Conservation (phyloP, 2,888 invertebrate species). For the Syritta pipiens region DNA sequence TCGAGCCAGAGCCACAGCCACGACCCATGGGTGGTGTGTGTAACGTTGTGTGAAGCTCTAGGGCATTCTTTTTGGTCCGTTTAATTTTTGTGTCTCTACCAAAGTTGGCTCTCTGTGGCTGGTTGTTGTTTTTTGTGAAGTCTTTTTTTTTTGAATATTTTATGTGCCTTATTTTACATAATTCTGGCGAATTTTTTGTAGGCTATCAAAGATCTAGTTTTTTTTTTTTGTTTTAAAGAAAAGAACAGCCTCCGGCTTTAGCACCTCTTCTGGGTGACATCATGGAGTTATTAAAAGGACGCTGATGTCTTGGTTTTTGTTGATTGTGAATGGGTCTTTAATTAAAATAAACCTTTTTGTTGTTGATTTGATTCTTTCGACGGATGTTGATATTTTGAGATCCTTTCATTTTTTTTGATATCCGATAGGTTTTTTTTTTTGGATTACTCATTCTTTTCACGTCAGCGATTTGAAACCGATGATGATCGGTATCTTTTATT, state of each 20-base stretch:
- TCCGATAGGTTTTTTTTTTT: too few relatives aligned
- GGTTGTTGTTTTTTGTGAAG: slow-evolving; percentile 14
- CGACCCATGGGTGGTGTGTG: slow-evolving; percentile 20
- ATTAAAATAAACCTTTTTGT: too few relatives aligned
- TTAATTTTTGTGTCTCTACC: slow-evolving; percentile 70
- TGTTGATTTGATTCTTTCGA: too few relatives aligned
- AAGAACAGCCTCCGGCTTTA: background rate
- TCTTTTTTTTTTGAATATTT: slow-evolving; percentile 14
- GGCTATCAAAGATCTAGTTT: slow-evolving; percentile 1
- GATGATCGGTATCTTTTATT: too few relatives aligned
- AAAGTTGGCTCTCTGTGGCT: slow-evolving; percentile 8
- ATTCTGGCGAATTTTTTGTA: slow-evolving; percentile 7
- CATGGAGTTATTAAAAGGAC: slow-evolving; percentile 2
- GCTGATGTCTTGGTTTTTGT: background rate
- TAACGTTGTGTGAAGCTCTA: slow-evolving; percentile 70
- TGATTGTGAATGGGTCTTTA: too few relatives aligned
- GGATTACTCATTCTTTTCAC: too few relatives aligned
- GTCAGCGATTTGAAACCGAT: too few relatives aligned
- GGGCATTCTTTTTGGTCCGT: slow-evolving; percentile 71
- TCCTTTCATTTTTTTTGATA: too few relatives aligned
- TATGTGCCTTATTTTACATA: slow-evolving; percentile 38
- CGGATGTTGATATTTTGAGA: too few relatives aligned
- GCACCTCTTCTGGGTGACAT: slow-evolving; percentile 27
- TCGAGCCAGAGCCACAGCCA: too few relatives aligned
- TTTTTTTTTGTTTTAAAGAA: background rate